Conservation (phyloP, 2,113 vertebrate genomes). For the Aldabrachelys gigantea region DNA sequence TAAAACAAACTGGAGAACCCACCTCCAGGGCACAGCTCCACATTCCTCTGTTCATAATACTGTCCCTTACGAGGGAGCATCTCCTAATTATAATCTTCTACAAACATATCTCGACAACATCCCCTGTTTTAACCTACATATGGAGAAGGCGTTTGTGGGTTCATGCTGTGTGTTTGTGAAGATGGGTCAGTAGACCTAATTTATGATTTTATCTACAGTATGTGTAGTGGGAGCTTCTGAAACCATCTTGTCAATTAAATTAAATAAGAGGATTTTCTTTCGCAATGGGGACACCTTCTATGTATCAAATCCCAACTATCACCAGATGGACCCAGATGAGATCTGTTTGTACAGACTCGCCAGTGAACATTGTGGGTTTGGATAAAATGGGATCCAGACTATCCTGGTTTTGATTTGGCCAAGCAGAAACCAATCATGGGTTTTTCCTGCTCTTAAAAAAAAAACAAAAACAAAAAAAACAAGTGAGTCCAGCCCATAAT, state of each 20-base stretch:
- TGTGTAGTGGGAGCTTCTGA: too few relatives aligned
- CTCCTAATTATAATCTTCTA: too few relatives aligned
- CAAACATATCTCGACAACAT: too few relatives aligned
- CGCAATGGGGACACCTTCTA: neutral
- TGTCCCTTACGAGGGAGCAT: too few relatives aligned
- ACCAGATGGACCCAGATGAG: neutral
- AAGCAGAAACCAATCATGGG: neutral
- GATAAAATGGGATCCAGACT: neutral
- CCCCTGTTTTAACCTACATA: too few relatives aligned
- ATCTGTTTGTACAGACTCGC: neutral
- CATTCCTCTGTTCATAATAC: too few relatives aligned
- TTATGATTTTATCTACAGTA: neutral
- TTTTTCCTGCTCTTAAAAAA: neutral
- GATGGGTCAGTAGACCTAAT: neutral
- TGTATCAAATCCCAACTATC: neutral
- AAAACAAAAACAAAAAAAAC: neutral
- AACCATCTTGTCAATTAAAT: too few relatives aligned
- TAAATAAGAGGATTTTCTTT: neutral
- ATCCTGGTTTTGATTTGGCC: neutral
- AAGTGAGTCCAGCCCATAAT: constrained; percentile 24
- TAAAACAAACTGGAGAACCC: too few relatives aligned
- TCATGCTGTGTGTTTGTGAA: neutral
- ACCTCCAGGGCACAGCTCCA: too few relatives aligned
- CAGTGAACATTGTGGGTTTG: neutral
- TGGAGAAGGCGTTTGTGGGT: neutral